Percentiles rank a stretch among this genome's conserved stretches.
Conservation (phyloP, 2,888 invertebrate genomes). For the Tanypteryx hageni region DNA sequence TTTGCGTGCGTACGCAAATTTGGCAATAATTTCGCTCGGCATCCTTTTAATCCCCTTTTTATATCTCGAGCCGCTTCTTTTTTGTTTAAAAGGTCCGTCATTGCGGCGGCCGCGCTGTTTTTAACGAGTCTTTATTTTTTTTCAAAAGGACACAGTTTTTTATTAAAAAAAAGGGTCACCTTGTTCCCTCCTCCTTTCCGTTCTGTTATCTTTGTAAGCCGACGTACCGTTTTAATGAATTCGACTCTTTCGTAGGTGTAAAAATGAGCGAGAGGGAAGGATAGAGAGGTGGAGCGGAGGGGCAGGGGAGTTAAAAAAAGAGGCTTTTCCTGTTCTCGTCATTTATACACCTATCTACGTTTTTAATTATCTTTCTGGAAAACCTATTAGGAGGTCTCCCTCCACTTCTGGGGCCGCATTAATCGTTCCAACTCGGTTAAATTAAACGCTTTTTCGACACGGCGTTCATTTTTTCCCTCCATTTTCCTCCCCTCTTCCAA, state of each 20-base stretch:
- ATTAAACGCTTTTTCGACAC: slow-evolving; percentile 49
- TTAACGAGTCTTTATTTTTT: slow-evolving; percentile 25
- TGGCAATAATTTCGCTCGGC: neutral
- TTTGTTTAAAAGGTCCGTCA: slow-evolving; percentile 23
- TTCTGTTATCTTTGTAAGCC: slow-evolving; percentile 1
- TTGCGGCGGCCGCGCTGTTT: neutral
- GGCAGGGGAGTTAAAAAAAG: neutral
- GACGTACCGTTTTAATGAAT: slow-evolving; percentile 37
- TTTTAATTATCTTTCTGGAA: slow-evolving; percentile 59
- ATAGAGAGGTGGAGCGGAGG: neutral
- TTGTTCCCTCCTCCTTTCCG: neutral
- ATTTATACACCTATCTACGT: slow-evolving; percentile 35
- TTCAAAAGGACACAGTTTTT: neutral
- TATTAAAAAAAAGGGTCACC: neutral
- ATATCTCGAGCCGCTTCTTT: neutral
- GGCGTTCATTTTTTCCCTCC: neutral
- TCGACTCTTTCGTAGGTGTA: slow-evolving; percentile 35
- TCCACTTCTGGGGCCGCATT: slow-evolving; percentile 4
- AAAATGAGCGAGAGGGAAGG: neutral
- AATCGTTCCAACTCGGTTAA: slow-evolving; percentile 43
- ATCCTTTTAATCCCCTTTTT: slow-evolving; percentile 13
- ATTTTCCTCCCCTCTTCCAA: neutral
- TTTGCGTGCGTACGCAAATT: slow-evolving; percentile 7
- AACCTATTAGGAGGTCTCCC: slow-evolving; percentile 27
- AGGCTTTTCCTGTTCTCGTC: neutral